These are phyloP conservation scores for Callosobruchus maculatus DNA, from an alignment of 2,888 invertebrate species.

Conservation along the genomic window DNA sequence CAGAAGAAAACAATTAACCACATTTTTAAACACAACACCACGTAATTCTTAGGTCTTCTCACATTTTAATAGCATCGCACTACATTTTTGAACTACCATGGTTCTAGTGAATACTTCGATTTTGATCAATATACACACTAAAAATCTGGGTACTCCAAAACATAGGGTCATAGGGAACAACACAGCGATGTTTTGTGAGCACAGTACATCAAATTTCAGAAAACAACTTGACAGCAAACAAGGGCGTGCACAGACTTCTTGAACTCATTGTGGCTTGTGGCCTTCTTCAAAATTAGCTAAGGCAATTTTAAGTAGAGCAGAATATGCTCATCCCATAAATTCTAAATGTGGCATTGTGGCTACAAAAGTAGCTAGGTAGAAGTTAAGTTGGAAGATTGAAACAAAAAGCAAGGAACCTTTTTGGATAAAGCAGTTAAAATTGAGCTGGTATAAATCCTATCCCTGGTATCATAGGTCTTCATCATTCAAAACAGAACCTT, in stretches of 20 bases:
- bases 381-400: too few relatives aligned
- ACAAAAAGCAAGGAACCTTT: too few relatives aligned
- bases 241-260: not conserved
- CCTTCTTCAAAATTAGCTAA: not conserved
- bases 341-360: too few relatives aligned
- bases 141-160: not conserved
- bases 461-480: too few relatives aligned
- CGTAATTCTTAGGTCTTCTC: not conserved
- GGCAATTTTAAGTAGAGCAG: too few relatives aligned
- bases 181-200: not conserved
- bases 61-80: not conserved
- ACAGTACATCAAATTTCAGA: not conserved
- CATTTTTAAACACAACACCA: not conserved
- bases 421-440: too few relatives aligned
- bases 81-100: not conserved
- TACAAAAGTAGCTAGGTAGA: too few relatives aligned
- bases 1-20: slow-evolving; percentile 28
- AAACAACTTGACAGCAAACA: not conserved
- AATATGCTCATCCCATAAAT: too few relatives aligned
- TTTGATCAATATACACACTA: not conserved
- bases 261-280: too few relatives aligned
- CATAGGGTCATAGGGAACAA: not conserved
- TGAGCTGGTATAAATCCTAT: too few relatives aligned
- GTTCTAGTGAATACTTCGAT: not conserved
- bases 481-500: too few relatives aligned